Percentiles rank a stretch among this genome's conserved stretches.
phyloP scores from a whole-genome alignment of 2,113 vertebrate genomes.

The Aplodontia rufa region DNA sequence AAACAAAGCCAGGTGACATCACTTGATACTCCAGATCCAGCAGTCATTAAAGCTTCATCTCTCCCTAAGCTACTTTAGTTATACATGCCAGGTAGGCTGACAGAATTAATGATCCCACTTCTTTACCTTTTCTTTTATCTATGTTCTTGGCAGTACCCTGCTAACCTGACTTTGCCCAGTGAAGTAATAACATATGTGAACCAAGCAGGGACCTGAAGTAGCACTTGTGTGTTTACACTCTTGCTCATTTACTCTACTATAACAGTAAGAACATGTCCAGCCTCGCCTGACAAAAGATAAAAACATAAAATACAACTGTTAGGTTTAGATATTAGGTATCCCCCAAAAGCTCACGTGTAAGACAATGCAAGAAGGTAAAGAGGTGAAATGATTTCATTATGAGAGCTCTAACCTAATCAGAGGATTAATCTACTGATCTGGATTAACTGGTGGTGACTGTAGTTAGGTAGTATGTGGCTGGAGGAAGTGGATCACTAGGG shows the following conservation, averaged over 20 bases:
- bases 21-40: neutral
- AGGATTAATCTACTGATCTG: too few relatives aligned
- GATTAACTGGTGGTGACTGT: too few relatives aligned
- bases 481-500: too few relatives aligned
- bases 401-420: too few relatives aligned
- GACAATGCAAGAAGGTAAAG: too few relatives aligned
- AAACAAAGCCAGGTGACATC: neutral
- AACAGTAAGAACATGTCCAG: neutral
- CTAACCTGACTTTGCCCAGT: neutral
- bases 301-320: neutral
- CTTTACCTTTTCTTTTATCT: neutral
- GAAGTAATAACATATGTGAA: neutral
- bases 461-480: too few relatives aligned
- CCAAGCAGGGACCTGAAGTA: neutral
- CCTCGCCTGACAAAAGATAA: neutral
- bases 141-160: neutral
- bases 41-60: neutral
- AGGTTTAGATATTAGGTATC: too few relatives aligned
- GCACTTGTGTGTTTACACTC: neutral
- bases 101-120: neutral
- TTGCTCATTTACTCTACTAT: neutral
- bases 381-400: too few relatives aligned
- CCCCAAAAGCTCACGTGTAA: too few relatives aligned
- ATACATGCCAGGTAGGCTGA: neutral
- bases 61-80: neutral